Conservation (phyloP, 2,113 vertebrate genomes). For the Diphyllodes magnificus region DNA sequence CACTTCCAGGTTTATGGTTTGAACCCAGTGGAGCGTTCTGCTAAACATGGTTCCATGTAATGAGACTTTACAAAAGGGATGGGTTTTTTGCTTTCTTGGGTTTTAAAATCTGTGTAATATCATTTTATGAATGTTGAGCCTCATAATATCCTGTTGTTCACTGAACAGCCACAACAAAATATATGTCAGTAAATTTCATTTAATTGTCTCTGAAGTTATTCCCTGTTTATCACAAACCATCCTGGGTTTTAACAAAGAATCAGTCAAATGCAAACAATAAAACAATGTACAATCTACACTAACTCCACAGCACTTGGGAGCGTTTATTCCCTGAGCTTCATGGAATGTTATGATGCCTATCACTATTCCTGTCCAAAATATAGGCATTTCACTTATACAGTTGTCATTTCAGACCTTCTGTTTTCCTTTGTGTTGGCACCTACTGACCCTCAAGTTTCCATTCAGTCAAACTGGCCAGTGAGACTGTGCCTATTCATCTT, state of each 20-base stretch:
- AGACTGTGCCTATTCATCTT: background rate
- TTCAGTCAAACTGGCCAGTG: background rate
- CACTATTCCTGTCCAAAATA: background rate
- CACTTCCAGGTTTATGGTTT: background rate
- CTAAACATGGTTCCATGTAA: background rate
- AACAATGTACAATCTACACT: background rate
- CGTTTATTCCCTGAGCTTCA: background rate
- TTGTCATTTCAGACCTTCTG: background rate
- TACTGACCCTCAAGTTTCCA: background rate
- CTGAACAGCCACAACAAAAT: background rate
- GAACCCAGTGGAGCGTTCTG: background rate
- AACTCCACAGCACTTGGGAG: background rate
- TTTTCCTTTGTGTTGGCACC: background rate
- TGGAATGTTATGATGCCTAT: background rate
- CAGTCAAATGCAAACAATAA: background rate
- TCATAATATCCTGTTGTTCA: background rate
- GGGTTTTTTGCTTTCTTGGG: background rate
- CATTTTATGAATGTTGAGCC: background rate
- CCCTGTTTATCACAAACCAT: background rate
- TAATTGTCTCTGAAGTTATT: background rate
- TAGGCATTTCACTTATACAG: rapidly evolving
- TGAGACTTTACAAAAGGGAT: background rate
- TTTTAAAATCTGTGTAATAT: background rate
- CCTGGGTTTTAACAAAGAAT: background rate
- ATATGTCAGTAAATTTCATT: background rate